Conservation (phyloP, 2,888 invertebrate species). For the Drosophila melanosoma region DNA sequence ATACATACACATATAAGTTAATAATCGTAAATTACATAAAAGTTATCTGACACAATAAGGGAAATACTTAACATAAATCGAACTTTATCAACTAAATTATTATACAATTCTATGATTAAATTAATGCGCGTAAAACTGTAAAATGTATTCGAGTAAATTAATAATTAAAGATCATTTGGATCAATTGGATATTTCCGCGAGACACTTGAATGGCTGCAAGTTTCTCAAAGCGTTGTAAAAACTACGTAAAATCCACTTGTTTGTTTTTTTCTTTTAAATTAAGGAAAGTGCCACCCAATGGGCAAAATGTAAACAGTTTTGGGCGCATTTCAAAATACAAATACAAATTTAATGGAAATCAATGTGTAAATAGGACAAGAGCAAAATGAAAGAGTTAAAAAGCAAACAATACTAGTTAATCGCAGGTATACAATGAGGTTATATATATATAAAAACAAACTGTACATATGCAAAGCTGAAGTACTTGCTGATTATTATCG, state of each 20-base stretch:
- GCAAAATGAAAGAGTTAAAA: conserved; percentile 53
- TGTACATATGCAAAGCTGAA: conserved; percentile 81
- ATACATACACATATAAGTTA: conserved; percentile 7
- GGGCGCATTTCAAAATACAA: conserved; percentile 37
- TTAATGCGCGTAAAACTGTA: conserved; percentile 48
- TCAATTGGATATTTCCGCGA: conserved; percentile 71
- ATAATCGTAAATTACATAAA: conserved; percentile 23
- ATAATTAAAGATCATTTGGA: conserved; percentile 42
- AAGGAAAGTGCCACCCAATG: conserved; percentile 2
- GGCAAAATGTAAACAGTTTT: conserved; percentile 42
- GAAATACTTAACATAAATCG: conserved; percentile 56
- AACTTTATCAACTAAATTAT: conserved; percentile 16
- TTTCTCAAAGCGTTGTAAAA: conserved; percentile 71
- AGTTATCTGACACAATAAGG: conserved; percentile 82
- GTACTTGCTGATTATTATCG: conserved; percentile 81
- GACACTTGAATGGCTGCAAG: conserved; percentile 85
- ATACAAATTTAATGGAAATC: conserved; percentile 5
- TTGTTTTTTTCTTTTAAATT: conserved; percentile 1
- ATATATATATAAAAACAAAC: conserved; percentile 26
- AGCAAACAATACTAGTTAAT: conserved; percentile 68
- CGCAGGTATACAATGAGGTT: conserved; percentile 80
- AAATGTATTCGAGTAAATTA: not conserved
- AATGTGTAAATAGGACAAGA: conserved; percentile 31
- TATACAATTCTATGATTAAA: conserved; percentile 8
- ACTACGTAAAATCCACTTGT: conserved; percentile 71